These are phyloP conservation scores for Brachyrhaphis roseni DNA, from an alignment of 2,797 vertebrate genomes.

Conservation along the genomic window DNA sequence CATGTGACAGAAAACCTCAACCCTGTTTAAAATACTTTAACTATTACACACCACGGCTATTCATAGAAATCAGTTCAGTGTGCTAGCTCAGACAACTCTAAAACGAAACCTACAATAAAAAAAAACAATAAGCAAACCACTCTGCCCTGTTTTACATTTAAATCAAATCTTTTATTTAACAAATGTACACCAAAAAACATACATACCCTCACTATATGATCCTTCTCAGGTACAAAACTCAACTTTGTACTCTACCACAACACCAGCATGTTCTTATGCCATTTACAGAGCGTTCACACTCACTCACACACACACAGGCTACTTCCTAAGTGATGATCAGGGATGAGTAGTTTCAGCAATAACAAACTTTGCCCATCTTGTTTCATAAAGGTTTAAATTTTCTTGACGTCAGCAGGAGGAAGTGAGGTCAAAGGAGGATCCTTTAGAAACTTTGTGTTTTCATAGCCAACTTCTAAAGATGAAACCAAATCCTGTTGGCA, in stretches of 20 bases:
- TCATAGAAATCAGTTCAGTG: background rate
- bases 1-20: background rate
- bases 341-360: conserved; percentile 28
- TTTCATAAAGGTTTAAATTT: background rate
- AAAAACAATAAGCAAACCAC: background rate
- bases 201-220: conserved; percentile 51
- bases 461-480: background rate
- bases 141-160: conserved; percentile 9
- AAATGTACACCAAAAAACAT: conserved; percentile 73
- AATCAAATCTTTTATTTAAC: conserved; percentile 78
- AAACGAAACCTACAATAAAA: background rate
- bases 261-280: conserved; percentile 33
- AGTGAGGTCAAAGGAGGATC: background rate
- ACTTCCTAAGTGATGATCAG: conserved; percentile 38
- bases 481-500: background rate
- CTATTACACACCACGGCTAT: background rate
- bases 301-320: conserved; percentile 23
- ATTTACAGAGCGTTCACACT: conserved; percentile 14
- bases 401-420: background rate
- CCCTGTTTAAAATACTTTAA: background rate
- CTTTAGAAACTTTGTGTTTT: background rate
- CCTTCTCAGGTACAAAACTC: conserved; percentile 61
- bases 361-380: conserved; percentile 9
- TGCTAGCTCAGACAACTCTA: background rate
- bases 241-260: conserved; percentile 57